Base-by-base conservation (phyloP, 2,797 vertebrate species). In the Microctenopoma stevenorrisi region DNA sequence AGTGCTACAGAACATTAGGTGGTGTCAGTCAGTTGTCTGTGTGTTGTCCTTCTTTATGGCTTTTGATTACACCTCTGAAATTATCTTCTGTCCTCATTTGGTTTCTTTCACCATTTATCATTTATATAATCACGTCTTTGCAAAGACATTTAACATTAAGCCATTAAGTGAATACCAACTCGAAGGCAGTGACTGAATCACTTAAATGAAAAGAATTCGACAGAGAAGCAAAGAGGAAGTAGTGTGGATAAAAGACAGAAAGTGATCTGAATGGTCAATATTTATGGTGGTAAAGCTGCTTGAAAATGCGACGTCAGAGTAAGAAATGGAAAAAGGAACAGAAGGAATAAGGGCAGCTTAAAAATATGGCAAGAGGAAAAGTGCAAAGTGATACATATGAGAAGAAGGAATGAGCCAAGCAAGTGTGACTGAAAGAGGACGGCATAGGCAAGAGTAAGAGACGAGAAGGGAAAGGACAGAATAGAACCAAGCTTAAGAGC, bases 251-350 rank as follows among this genome's bases (percentile, higher is more conserved):
- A 48, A 46, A 13, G 26, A 33, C 10, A 44, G 5, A 16, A 58
- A 22, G 1, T n/a, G 38, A 61, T 56, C 42, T 40, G n/a, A 74
- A 26, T n/a, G 61, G 62, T 77, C 46, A 68, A n/a, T 80, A 54
- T 74, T 60, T 51, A 63, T 54, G 25, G 46, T 50, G 49, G 16
- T 51, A 6, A 4, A 28, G 37, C 52, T 37, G 12, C 37, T 38
- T 43, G 40, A 43, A 5, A 15, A 43, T 14, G 40, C 5, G 38
- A 59, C 50, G 7, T 35, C 35, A 44, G 10, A 6, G 25, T 3
- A 3, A 16, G 15, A 7, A 14, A 15, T 15, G 14, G 13, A 44
- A 4, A n/a, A 25, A 22, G 5, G 15, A n/a, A 26, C 7, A 18
- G 50, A 26, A 25, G 50, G 54, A 70, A 67, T 68, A 26, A 70